Conservation (phyloP, 2,888 invertebrate genomes). For the Catonia carolina region DNA sequence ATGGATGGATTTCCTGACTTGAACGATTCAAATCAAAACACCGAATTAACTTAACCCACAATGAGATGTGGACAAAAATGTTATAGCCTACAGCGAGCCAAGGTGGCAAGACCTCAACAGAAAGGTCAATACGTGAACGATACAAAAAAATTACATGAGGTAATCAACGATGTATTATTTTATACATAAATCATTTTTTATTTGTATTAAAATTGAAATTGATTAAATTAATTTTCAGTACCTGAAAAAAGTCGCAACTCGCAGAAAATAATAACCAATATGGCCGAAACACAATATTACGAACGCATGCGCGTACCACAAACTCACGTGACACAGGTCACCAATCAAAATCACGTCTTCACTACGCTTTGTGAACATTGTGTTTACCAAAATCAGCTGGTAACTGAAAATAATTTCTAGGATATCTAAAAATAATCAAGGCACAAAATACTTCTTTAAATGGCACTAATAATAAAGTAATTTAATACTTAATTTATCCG, state of each 20-base stretch:
- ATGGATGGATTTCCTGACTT: no score
- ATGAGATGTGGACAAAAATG: slow-evolving; percentile 1
- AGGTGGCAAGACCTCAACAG: slow-evolving; percentile 39
- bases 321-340: slow-evolving; percentile 23
- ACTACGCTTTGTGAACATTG: neutral
- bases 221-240: no score
- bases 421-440: slow-evolving; percentile 14
- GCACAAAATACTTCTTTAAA: neutral
- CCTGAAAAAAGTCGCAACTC: neutral
- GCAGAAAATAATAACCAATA: slow-evolving; percentile 40
- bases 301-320: slow-evolving; percentile 31
- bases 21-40: no score
- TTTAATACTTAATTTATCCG: no score
- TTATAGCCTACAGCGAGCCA: slow-evolving; percentile 35
- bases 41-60: no score
- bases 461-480: no score
- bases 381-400: slow-evolving; percentile 27
- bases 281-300: slow-evolving; percentile 40
- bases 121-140: neutral
- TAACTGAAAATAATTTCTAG: slow-evolving; percentile 19
- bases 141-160: no score
- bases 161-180: no score
- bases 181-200: no score
- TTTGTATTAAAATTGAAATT: no score
- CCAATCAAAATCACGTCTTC: slow-evolving; percentile 17